These are phyloP conservation scores for Onchidella celtica DNA, from an alignment of 2,888 invertebrate genomes.

Conservation along the genomic window DNA sequence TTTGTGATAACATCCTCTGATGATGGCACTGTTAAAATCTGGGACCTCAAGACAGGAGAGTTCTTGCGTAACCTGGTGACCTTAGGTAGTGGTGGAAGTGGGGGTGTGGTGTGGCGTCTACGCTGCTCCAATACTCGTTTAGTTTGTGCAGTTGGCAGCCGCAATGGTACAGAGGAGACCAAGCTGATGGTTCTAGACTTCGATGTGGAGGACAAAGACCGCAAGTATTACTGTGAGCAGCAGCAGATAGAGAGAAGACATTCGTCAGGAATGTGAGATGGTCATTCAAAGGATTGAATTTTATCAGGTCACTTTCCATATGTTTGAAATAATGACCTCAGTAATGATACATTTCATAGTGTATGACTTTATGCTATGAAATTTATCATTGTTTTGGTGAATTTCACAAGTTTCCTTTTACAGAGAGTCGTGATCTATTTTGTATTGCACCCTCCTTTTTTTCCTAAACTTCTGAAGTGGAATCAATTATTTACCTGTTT, in stretches of 20 bases:
- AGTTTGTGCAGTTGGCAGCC: constrained; percentile 98
- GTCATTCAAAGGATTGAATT: not conserved
- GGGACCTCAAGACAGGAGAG: constrained; percentile 96
- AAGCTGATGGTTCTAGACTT: constrained; percentile 98
- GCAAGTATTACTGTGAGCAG: constrained; percentile 41
- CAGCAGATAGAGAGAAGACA: constrained; percentile 46
- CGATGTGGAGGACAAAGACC: constrained; percentile 85
- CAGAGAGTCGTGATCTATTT: too few relatives aligned
- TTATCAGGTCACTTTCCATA: too few relatives aligned
- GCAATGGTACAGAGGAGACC: constrained; percentile 99
- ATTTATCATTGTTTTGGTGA: too few relatives aligned
- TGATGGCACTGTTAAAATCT: constrained; percentile 99
- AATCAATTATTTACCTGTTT: too few relatives aligned
- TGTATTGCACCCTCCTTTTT: too few relatives aligned
- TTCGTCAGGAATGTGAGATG: constrained; percentile 18
- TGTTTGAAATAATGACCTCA: too few relatives aligned
- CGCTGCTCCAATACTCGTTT: constrained; percentile 96
- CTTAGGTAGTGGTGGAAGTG: constrained; percentile 95
- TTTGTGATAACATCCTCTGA: constrained; percentile 99
- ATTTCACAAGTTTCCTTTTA: too few relatives aligned
- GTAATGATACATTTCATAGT: too few relatives aligned
- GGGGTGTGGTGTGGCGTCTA: constrained; percentile 99
- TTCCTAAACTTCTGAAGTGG: too few relatives aligned
- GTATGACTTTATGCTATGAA: too few relatives aligned
- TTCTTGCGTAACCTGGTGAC: constrained; percentile 97